Evolutionary conservation across 2,113 vertebrate species (phyloP).

Genomic region (Alosa alosa): DNA sequence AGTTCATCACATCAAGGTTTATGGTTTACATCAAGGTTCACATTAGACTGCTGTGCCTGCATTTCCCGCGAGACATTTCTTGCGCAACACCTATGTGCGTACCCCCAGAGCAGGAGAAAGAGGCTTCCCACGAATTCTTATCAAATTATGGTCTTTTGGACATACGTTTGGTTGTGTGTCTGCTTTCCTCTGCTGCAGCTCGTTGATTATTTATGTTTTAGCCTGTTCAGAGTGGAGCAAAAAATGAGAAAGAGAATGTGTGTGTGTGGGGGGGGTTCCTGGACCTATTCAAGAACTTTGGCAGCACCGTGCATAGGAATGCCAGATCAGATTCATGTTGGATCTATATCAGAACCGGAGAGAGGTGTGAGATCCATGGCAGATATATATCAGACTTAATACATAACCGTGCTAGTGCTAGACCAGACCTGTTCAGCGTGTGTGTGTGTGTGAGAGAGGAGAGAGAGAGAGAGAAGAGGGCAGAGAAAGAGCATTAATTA

Average conservation of each 20-base stretch:
- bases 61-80: background rate
- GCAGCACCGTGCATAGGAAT: too few species aligned
- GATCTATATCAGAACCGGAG: too few species aligned
- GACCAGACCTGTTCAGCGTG: too few species aligned
- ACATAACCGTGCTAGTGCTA: too few species aligned
- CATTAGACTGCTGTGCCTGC: background rate
- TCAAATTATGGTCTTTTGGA: background rate
- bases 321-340: too few species aligned
- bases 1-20: background rate
- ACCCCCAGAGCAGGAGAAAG: background rate
- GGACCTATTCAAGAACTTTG: too few species aligned
- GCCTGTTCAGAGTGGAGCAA: background rate
- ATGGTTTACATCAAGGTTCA: too few species aligned
- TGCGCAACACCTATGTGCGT: too few species aligned
- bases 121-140: background rate
- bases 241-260: background rate
- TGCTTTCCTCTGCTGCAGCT: conserved; percentile 57
- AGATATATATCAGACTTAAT: too few species aligned
- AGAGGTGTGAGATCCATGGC: too few species aligned
- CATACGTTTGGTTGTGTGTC: background rate
- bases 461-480: background rate
- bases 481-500: background rate
- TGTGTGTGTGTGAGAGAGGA: background rate
- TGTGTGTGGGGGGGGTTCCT: background rate
- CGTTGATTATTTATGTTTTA: conserved; percentile 72